Base-by-base conservation (phyloP, 2,797 vertebrate genomes). In the Gallirallus australis region DNA sequence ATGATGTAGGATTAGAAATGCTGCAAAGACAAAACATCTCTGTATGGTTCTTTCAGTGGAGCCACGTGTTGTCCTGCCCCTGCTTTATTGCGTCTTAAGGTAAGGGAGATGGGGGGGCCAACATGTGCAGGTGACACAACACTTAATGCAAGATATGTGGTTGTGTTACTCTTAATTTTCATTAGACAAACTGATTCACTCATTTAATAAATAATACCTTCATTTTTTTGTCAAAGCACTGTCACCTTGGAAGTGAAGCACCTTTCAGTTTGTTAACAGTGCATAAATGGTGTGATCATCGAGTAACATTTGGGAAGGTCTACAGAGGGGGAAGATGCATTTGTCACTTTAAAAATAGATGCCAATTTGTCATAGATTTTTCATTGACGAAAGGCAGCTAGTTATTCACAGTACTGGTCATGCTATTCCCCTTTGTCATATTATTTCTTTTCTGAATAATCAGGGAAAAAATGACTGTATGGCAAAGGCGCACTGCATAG, bases 401-500 rank as follows among this genome's bases (percentile, higher is more conserved):
- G 21, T 73, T 92, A 13, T 70, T 63, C 8, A 14, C 35, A 4
- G 45, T 56, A 45, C 59, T 37, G 50, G 65, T 82, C 59, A 19
- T 1, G 13, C 71, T 64, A 61, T 80, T 90, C 50, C n/a, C 23
- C 33, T 94, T 89, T 89, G 57, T 66, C 72, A 79, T 71, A 52
- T 91, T 59, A 30, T 50, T 89, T 70, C 31, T 86, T 94, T 57
- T 59, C 42, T 88, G 69, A 92, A 76, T 75, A 83, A 82, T 57
- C 17, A 12, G 45, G 59, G n/a, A 10, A 79, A 68, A 91, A 60
- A 53, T 33, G 1, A 33, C 31, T 69, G 6, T 73, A 37, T 79
- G 28, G 37, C 19, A 19, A 73, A 90, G 60, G 48, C 69, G 45
- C 69, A 65, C 56, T 85, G 1, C 6, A 12, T 2, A 0, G 30